Evolutionary conservation across 2,113 vertebrate species (phyloP).

Genomic region (Rana temporaria): DNA sequence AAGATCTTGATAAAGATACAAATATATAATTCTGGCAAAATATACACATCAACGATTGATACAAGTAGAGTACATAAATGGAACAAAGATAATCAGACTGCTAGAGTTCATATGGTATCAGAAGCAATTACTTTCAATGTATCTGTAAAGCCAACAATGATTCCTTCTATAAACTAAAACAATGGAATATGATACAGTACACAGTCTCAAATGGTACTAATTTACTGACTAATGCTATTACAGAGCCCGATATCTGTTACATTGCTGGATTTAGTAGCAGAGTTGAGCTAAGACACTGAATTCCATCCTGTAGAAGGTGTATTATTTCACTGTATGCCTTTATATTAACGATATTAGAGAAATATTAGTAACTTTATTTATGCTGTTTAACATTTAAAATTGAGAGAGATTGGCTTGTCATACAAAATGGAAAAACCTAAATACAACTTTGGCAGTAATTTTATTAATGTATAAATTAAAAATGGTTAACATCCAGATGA

Average conservation of each 20-base stretch:
- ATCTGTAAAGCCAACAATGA: constrained; percentile 34
- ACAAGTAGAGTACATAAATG: too few relatives aligned
- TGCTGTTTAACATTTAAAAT: too few relatives aligned
- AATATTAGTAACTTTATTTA: too few relatives aligned
- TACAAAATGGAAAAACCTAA: too few relatives aligned
- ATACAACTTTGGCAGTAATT: too few relatives aligned
- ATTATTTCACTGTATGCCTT: background rate
- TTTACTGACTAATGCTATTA: constrained; percentile 30
- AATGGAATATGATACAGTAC: constrained; percentile 43
- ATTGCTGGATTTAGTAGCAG: constrained; percentile 20
- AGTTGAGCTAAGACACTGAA: constrained; percentile 8
- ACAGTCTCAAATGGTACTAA: constrained; percentile 27
- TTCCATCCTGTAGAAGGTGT: background rate
- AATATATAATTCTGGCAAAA: too few relatives aligned
- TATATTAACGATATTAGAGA: background rate
- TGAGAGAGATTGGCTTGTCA: too few relatives aligned
- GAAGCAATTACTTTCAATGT: constrained; percentile 40
- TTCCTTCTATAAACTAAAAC: constrained; percentile 41
- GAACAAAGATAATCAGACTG: too few relatives aligned
- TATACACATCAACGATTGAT: too few relatives aligned
- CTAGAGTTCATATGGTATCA: constrained; percentile 10
- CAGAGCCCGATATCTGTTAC: constrained; percentile 31
- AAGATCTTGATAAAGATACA: too few relatives aligned
- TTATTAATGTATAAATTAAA: too few relatives aligned
- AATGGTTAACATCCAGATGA: too few relatives aligned